These are phyloP conservation scores for Dendrocincla tyrannina DNA, from an alignment of 2,797 vertebrate species.

Conservation along the genomic window DNA sequence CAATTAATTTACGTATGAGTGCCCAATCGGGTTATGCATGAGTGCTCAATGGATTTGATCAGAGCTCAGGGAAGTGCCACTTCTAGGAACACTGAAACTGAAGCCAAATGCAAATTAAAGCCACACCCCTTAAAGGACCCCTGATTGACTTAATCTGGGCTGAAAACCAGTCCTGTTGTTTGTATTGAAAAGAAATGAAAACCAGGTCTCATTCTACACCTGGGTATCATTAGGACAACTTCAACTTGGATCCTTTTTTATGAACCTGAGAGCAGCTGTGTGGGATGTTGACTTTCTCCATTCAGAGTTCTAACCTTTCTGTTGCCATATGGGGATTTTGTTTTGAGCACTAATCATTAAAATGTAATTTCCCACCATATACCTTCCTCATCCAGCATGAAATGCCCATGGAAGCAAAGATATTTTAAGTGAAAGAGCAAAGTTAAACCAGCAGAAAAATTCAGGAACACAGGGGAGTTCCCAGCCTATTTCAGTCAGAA, in stretches of 20 bases:
- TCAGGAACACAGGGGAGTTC: not conserved
- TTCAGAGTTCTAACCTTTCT: not conserved
- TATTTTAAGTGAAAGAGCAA: not conserved
- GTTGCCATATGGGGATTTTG: not conserved
- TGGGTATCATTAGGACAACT: not conserved
- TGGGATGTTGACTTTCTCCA: not conserved
- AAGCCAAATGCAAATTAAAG: not conserved
- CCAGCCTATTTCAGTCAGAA: not conserved
- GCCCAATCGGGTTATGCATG: not conserved
- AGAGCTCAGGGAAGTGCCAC: not conserved
- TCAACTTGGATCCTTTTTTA: not conserved
- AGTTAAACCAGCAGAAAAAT: not conserved
- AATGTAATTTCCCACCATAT: not conserved
- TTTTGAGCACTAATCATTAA: not conserved
- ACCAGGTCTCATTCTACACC: not conserved
- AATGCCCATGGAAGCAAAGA: not conserved
- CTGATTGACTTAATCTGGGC: not conserved
- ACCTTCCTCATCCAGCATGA: not conserved
- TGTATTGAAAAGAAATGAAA: slow-evolving; percentile 5
- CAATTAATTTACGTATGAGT: not conserved
- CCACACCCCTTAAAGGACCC: not conserved
- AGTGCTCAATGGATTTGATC: not conserved
- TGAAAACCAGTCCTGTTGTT: not conserved
- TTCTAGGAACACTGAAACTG: not conserved
- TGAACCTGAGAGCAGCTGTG: not conserved